Evolutionary conservation across 2,888 invertebrate genomes (phyloP), one percentile per base, ranked within the genome.

Genomic region (Cerastoderma edule): DNA sequence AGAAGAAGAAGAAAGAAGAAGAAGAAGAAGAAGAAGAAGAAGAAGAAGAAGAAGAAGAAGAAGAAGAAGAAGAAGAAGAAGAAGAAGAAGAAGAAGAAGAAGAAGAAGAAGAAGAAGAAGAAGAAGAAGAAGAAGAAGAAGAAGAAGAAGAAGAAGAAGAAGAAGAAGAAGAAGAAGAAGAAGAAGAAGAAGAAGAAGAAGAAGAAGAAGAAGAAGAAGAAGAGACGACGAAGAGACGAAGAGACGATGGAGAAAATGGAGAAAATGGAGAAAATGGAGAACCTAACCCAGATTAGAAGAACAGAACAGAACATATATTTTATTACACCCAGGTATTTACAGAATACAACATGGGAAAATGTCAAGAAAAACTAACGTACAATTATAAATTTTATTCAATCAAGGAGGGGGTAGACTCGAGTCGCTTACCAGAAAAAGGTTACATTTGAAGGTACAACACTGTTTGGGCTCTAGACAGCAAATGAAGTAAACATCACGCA

Each of bases 121-220:
- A 65, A 48, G 28, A 65, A 13, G 28, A 65, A 27, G 32, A 48
- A 46, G 32, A 30, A 65, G 32, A 30, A 65, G 32, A 30, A 46
- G 32, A 48, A 48, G 22, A 30, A 46, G 32, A 46, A 46, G 32
- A 46, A 28, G 19, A 65, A 28, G 28, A 65, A 46, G 28, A 48
- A 46, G 48, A 28, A 46, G 28, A 48, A 44, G 48, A 48, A 44
- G 46, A 65, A 13, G 46, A 44, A 65, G 46, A 65, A 44, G 27
- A 27, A 65, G 27, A 48, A 44, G 28, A 48, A 65, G 48, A 48
- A 48, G 48, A 48, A 65, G 48, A 65, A 46, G 27, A 46, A 46
- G 65, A 65, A 46, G 65, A 65, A 65, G 46, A 65, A 65, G 44
- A 28, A 48, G 65, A 46, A 48, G 28, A 65, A 48, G 48, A 65